phyloP scores from a whole-genome alignment of 2,888 invertebrate genomes.

The Pristionchus mayeri region DNA sequence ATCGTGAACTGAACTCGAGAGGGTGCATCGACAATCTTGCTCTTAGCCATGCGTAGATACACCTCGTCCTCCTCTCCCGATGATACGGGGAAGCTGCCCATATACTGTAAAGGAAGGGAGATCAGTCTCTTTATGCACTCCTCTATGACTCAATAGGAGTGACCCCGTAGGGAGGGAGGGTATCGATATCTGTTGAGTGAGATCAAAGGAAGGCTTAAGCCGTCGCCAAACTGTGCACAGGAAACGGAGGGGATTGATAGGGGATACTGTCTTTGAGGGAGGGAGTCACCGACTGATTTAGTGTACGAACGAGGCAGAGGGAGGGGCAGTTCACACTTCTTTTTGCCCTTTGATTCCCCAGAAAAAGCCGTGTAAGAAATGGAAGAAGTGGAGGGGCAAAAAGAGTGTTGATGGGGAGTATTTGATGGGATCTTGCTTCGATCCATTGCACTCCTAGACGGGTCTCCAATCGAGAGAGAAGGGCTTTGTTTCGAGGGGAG shows the following conservation, averaged over 20 bases:
- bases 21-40: background rate
- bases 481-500: constrained; percentile 19
- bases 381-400: constrained; percentile 18
- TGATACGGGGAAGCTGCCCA: constrained; percentile 43
- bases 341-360: background rate
- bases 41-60: constrained; percentile 2
- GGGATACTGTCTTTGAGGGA: constrained; percentile 38
- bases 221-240: constrained; percentile 10
- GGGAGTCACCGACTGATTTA: constrained; percentile 14
- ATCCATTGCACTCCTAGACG: background rate
- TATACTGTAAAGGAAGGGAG: constrained; percentile 42
- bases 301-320: background rate
- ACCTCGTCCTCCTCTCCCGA: constrained; percentile 27
- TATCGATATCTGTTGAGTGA: constrained; percentile 42
- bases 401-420: constrained; percentile 6
- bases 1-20: constrained; percentile 39
- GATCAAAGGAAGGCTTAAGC: constrained; percentile 47
- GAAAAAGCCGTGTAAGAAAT: constrained; percentile 42
- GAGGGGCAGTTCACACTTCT: background rate
- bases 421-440: background rate
- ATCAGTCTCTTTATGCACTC: background rate
- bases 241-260: constrained; percentile 15
- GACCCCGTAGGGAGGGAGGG: constrained; percentile 9
- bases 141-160: constrained; percentile 17
- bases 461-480: constrained; percentile 12